A percentile compares a stretch with the other conserved stretches of the same genome.
These are phyloP conservation scores for Diacarnus erythraeanus DNA, from an alignment of 37 sponge, comb jelly and placozoan species.

Conservation along the genomic window DNA sequence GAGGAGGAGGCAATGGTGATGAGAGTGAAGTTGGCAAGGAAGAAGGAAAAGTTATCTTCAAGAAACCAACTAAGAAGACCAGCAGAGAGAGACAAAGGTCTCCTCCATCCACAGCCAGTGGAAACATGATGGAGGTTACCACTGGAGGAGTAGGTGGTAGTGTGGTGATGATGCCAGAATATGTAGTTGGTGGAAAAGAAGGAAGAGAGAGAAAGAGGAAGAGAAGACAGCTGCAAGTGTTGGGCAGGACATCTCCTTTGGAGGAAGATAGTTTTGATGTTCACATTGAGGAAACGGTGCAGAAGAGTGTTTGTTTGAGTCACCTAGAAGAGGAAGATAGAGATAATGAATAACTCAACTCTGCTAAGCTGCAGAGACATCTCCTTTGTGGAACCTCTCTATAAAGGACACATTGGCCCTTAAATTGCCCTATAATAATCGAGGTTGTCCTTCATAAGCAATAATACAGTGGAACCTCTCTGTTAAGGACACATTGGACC, in stretches of 20 bases:
- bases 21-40: neutral
- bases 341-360: too few species aligned
- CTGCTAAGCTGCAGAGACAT: too few species aligned
- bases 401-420: too few species aligned
- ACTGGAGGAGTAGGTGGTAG: neutral
- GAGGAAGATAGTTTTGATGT: neutral
- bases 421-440: too few species aligned
- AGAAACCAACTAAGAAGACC: neutral
- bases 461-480: too few species aligned
- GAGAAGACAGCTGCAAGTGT: neutral
- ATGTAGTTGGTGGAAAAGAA: neutral
- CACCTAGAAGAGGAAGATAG: conserved; percentile 7
- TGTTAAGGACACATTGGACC: too few species aligned
- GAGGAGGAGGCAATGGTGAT: neutral
- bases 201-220: neutral
- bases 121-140: neutral
- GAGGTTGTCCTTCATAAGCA: too few species aligned
- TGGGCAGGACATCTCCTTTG: too few species aligned
- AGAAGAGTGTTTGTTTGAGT: neutral
- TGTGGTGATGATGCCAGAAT: conserved; percentile 1
- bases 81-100: neutral
- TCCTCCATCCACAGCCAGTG: neutral
- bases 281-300: neutral
- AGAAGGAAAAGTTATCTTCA: conserved; percentile 11
- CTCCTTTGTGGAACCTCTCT: too few species aligned